These are phyloP conservation scores for Melopsittacus undulatus DNA, from an alignment of 2,797 vertebrate species.

Conservation along the genomic window DNA sequence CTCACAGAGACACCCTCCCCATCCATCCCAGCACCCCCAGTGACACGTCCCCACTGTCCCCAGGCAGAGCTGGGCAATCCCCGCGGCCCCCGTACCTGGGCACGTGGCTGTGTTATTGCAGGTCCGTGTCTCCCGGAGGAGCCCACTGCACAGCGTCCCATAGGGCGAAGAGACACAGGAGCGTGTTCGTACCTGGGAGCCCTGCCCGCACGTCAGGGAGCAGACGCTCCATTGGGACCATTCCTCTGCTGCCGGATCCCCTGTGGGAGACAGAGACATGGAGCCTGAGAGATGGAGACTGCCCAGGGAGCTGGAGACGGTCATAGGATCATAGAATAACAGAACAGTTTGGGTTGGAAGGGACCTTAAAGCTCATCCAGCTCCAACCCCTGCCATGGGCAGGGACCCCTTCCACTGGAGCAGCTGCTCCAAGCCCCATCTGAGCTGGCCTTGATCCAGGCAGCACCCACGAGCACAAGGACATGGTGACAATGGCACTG, in stretches of 20 bases:
- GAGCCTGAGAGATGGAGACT: neutral
- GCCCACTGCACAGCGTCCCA: slow-evolving; percentile 95
- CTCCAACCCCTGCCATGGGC: neutral
- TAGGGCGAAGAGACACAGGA: slow-evolving; percentile 97
- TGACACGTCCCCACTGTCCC: accelerated
- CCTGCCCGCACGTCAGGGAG: slow-evolving; percentile 95
- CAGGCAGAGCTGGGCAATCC: neutral
- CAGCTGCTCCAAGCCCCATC: neutral
- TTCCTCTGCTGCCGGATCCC: slow-evolving; percentile 95
- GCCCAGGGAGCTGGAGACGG: accelerated
- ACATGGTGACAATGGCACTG: neutral
- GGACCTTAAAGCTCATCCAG: neutral
- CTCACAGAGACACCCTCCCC: accelerated
- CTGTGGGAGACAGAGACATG: slow-evolving; percentile 73
- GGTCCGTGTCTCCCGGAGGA: slow-evolving; percentile 91
- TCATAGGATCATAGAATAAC: neutral
- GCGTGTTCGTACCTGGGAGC: slow-evolving; percentile 94
- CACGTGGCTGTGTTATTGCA: slow-evolving; percentile 97
- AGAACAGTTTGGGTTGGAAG: neutral
- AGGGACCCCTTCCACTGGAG: neutral
- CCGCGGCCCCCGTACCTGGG: slow-evolving; percentile 82
- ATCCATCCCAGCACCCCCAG: neutral
- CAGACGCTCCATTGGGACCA: slow-evolving; percentile 99
- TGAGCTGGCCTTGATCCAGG: neutral
- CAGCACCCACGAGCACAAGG: neutral